These are phyloP conservation scores for Odontomyia ornata DNA, from an alignment of 2,888 invertebrate genomes.

Conservation along the genomic window DNA sequence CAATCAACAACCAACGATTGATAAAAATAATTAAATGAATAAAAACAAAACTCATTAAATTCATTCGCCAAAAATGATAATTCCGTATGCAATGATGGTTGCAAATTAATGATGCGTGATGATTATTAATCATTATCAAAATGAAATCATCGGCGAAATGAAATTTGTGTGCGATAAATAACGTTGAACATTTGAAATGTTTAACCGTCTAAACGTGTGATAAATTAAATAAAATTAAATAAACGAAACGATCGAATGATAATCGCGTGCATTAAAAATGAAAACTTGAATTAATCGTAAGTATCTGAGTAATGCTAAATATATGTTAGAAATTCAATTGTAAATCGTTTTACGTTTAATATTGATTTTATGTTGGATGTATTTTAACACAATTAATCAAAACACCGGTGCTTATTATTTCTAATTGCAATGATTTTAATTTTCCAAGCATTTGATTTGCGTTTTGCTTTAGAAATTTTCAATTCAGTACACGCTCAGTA, in stretches of 20 bases:
- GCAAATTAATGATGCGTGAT: conserved; percentile 27
- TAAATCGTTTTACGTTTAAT: conserved; percentile 19
- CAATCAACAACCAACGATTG: conserved; percentile 2
- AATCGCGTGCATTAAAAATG: neutral
- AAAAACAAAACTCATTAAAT: too few relatives aligned
- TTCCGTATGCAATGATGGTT: neutral
- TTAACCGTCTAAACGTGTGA: neutral
- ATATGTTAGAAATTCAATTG: conserved; percentile 3
- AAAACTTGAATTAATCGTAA: conserved; percentile 38
- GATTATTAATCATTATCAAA: neutral
- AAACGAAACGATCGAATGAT: conserved; percentile 6
- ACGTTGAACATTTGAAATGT: neutral
- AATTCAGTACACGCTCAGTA: neutral
- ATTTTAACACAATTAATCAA: conserved; percentile 28
- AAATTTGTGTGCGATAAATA: neutral
- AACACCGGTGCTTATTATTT: conserved; percentile 3
- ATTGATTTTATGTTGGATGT: conserved; percentile 35
- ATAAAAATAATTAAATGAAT: too few relatives aligned
- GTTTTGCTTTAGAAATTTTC: neutral
- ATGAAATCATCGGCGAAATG: conserved; percentile 4
- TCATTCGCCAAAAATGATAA: too few relatives aligned
- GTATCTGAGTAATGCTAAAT: conserved; percentile 12
- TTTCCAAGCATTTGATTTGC: neutral
- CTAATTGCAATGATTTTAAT: conserved; percentile 7
- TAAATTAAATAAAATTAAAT: conserved; percentile 12